phyloP scores from a whole-genome alignment of 1,140 invertebrate genomes.

The Hyles euphorbiae region DNA sequence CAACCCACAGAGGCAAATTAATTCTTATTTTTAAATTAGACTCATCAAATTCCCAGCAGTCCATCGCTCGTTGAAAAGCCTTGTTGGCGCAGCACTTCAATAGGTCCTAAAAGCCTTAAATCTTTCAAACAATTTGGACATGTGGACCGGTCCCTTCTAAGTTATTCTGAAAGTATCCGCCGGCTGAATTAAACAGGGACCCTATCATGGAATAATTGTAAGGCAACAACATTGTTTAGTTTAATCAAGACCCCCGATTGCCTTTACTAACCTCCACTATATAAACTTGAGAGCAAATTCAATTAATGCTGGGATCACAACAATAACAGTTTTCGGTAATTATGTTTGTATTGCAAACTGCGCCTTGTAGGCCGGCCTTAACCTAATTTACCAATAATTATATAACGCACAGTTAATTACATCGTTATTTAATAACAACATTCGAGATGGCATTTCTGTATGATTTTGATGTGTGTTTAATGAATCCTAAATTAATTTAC shows the following conservation, averaged over 20 bases:
- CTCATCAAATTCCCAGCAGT: too few species aligned
- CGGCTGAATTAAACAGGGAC: conserved; percentile 19
- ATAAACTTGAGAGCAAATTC: conserved; percentile 63
- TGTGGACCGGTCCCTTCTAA: not conserved
- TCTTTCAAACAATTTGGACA: conserved; percentile 1
- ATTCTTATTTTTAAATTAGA: too few species aligned
- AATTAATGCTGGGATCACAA: conserved; percentile 63
- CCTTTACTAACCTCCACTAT: conserved; percentile 52
- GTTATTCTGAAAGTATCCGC: conserved; percentile 16
- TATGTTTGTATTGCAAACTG: conserved; percentile 48
- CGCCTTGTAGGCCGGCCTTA: conserved; percentile 21
- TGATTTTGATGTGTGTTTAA: too few species aligned
- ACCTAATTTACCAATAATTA: conserved; percentile 27
- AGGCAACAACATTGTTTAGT: conserved; percentile 59
- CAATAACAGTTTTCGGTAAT: conserved; percentile 64
- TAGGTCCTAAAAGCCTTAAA: not conserved
- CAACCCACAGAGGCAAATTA: too few species aligned
- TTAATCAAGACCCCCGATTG: conserved; percentile 60
- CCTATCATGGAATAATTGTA: conserved; percentile 50
- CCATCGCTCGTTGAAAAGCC: too few species aligned
- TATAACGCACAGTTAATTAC: conserved; percentile 17
- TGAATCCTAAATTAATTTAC: too few species aligned
- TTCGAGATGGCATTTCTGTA: not conserved
- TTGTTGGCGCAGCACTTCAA: not conserved
- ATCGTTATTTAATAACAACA: conserved; percentile 2